Evolutionary conservation across 2,113 vertebrate species (phyloP), one percentile per base, ranked within the genome.

Genomic region (Machaerirhynchus nigripectus): DNA sequence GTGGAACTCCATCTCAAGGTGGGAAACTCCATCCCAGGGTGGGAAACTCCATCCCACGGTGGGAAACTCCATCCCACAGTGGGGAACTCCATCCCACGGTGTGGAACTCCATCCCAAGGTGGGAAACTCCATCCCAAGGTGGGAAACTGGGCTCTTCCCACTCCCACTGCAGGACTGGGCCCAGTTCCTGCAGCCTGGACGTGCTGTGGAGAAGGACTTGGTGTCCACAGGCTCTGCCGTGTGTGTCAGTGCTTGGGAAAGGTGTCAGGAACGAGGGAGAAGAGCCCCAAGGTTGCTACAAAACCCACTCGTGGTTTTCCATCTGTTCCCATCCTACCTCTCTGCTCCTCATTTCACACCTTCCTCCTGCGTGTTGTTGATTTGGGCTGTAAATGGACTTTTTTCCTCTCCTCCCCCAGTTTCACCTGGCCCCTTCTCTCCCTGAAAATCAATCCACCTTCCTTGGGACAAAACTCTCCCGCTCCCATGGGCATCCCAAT

Each of bases 231-330:
- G 16, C 56, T 10, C 21, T 30, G 21, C 40, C 10, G 0, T 10
- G 27, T 5, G 42, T 55, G 15, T 8, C 21, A 24, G 15, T 3
- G 65, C 21, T 19, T 12, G 60, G 76, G 35, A 35, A 33, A 33
- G 35, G 73, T 10, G 10, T 4, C 39, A 50, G n/a, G 31, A 89
- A 11, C 0, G 0, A 70, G 20, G 6, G 35, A 80, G 47, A 53
- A 6, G 7, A 59, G 67, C n/a, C 52, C 46, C 23, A 24, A 2
- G 1, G n/a, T 10, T 10, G 59, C 9, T 31, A 2, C 37, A 52
- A 52, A 87, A 15, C 59, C 40, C 78, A 11, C 63, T 37, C 21
- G 4, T 23, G 4, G 26, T 74, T 44, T 49, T 46, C 55, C 49
- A 13, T 13, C 78, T 68, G 42, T 24, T 39, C 31, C 64, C 46